Conservation (phyloP, 1,140 invertebrate species). For the Colletes latitarsis region DNA sequence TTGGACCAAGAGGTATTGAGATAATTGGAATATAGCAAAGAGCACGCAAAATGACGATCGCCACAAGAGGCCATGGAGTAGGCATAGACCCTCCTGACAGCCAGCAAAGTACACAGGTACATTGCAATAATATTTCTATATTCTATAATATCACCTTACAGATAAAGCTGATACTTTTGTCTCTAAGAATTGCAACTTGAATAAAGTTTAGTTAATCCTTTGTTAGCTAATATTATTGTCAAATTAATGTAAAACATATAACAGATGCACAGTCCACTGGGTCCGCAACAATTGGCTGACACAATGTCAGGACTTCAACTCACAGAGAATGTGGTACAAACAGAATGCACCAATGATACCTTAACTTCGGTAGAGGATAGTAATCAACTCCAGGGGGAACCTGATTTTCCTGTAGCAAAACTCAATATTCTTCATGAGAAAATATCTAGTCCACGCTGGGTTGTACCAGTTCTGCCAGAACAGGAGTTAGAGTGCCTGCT, state of each 20-base stretch:
- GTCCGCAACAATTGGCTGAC: slow-evolving; percentile 78
- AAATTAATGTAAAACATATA: not conserved
- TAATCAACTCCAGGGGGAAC: slow-evolving; percentile 81
- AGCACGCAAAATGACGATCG: slow-evolving; percentile 82
- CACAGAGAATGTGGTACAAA: slow-evolving; percentile 75
- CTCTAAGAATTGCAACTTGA: too few species aligned
- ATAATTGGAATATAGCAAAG: slow-evolving; percentile 63
- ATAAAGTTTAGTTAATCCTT: too few species aligned
- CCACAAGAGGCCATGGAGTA: slow-evolving; percentile 84
- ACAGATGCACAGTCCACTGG: slow-evolving; percentile 80
- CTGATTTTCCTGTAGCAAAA: slow-evolving; percentile 93
- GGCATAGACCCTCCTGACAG: slow-evolving; percentile 83
- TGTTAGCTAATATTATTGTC: not conserved
- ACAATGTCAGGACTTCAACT: slow-evolving; percentile 78
- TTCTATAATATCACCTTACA: too few species aligned
- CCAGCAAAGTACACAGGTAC: slow-evolving; percentile 82
- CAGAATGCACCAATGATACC: slow-evolving; percentile 72
- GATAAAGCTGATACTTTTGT: too few species aligned
- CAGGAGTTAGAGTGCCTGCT: slow-evolving; percentile 96
- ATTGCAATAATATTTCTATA: not conserved
- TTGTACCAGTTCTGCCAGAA: slow-evolving; percentile 97
- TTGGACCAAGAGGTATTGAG: slow-evolving; percentile 70
- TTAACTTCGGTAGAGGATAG: slow-evolving; percentile 76
- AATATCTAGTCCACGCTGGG: slow-evolving; percentile 96
- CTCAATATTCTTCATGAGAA: slow-evolving; percentile 95